phyloP scores from a whole-genome alignment of 2,797 vertebrate genomes.

The Tolypeutes matacus region DNA sequence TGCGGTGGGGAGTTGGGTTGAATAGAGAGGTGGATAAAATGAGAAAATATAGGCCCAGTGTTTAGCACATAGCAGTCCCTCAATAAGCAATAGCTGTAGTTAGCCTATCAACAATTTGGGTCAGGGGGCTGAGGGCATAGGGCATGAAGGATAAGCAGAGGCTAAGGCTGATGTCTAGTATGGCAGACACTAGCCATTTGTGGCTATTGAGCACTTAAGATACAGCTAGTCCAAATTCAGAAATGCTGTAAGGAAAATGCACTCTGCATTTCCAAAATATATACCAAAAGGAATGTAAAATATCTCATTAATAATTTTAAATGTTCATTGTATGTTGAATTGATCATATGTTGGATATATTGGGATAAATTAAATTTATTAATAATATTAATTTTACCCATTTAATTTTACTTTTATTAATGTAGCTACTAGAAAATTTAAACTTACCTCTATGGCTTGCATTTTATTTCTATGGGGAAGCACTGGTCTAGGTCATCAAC shows the following conservation, averaged over 20 bases:
- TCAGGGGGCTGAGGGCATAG: background rate
- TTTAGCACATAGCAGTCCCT: background rate
- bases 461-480: background rate
- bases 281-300: background rate
- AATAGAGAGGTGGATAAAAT: background rate
- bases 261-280: background rate
- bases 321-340: background rate
- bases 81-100: background rate
- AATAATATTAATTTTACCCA: background rate
- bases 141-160: background rate
- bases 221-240: background rate
- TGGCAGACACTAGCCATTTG: no score
- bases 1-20: no score
- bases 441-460: background rate
- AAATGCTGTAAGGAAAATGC: background rate
- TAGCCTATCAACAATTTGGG: background rate
- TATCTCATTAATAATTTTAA: background rate
- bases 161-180: background rate
- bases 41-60: background rate
- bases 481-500: background rate
- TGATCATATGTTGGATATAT: background rate
- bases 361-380: constrained; percentile 19
- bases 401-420: background rate
- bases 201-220: background rate
- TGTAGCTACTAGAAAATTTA: background rate